Evolutionary conservation across 2,797 vertebrate genomes (phyloP).

Genomic region (Urosaurus nigricauda): DNA sequence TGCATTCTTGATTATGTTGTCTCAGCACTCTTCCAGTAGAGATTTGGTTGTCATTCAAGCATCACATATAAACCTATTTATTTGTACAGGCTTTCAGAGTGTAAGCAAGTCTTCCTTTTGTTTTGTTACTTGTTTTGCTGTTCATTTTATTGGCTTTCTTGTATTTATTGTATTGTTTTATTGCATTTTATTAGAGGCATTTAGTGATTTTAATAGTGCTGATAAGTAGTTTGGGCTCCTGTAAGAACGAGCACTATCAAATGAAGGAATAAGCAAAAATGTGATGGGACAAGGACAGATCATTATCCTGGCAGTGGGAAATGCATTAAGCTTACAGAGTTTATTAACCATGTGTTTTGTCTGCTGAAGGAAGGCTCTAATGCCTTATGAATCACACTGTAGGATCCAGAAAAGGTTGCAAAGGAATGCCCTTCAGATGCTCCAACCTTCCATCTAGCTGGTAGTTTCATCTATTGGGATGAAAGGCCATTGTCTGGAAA

Average conservation of each 20-base stretch:
- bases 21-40: not conserved
- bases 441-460: not conserved
- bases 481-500: not conserved
- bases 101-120: not conserved
- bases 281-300: not conserved
- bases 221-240: not conserved
- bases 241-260: not conserved
- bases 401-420: not conserved
- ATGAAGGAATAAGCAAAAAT: not conserved
- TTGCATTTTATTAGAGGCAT: not conserved
- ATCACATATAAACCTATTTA: not conserved
- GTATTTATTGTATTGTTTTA: not conserved
- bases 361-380: slow-evolving; percentile 7
- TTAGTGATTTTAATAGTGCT: not conserved
- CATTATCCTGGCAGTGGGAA: not conserved
- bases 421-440: not conserved
- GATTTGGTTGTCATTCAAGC: not conserved
- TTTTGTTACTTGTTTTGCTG: not conserved
- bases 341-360: not conserved
- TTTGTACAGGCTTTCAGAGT: not conserved
- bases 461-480: slow-evolving; percentile 4
- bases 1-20: not conserved
- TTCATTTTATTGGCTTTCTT: no score
- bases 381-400: not conserved
- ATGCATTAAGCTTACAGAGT: not conserved